Conservation (phyloP, 2,113 vertebrate genomes). For the Ophthalmolycus amberensis region DNA sequence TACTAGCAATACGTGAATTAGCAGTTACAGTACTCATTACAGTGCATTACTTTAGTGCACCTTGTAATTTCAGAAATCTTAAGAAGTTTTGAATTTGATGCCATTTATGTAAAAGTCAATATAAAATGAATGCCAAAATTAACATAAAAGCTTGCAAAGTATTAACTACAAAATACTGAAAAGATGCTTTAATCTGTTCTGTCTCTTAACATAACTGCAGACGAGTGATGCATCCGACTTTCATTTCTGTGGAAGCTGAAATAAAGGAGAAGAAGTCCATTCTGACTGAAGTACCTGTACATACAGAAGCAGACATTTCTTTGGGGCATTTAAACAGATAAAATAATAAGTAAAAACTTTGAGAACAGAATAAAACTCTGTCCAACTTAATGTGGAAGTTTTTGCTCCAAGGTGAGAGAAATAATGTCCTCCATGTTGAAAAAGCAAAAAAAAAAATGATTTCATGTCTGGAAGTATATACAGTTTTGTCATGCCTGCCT, state of each 20-base stretch:
- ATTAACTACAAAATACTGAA: background rate
- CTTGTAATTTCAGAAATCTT: background rate
- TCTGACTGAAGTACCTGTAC: background rate
- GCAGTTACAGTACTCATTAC: background rate
- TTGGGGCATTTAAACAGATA: background rate
- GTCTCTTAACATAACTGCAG: background rate
- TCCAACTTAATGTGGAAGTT: no score
- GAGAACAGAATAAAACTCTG: background rate
- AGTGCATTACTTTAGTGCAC: background rate
- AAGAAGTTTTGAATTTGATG: background rate
- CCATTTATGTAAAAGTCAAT: conserved; percentile 11
- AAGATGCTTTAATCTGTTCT: background rate
- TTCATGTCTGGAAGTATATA: background rate
- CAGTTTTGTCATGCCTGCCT: background rate
- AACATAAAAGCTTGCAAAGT: background rate
- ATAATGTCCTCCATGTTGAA: background rate
- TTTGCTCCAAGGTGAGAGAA: background rate
- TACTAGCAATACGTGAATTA: background rate
- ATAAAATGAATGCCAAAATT: conserved; percentile 11
- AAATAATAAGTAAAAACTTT: background rate
- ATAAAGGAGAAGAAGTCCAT: background rate
- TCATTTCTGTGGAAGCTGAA: background rate
- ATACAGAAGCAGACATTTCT: background rate
- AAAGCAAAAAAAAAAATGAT: background rate
- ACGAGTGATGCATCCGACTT: background rate